Percentiles rank a stretch among this genome's conserved stretches.
Conservation (phyloP, 2,797 vertebrate species). For the Pristis pectinata region DNA sequence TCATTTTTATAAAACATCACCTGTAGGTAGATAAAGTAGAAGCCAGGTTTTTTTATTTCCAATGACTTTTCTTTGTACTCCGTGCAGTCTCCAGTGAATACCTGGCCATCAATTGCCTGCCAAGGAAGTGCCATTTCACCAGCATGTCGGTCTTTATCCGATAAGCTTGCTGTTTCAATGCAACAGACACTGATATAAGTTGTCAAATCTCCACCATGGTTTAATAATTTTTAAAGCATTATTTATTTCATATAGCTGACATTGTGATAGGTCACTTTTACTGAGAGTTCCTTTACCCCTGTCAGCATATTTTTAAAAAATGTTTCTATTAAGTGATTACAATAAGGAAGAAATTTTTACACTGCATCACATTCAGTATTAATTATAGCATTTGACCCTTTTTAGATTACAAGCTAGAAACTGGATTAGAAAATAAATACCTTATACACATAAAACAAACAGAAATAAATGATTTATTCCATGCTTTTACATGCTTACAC, state of each 20-base stretch:
- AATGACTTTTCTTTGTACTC: neutral
- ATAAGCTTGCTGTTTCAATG: neutral
- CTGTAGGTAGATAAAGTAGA: neutral
- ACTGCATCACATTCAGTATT: neutral
- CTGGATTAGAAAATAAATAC: too few species aligned
- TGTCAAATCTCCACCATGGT: neutral
- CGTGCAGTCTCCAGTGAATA: neutral
- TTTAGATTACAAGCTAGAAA: too few species aligned
- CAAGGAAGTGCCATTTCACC: neutral
- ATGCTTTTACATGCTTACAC: too few species aligned
- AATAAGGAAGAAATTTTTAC: neutral
- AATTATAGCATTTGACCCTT: neutral
- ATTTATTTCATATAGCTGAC: too few species aligned
- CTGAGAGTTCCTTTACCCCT: too few species aligned
- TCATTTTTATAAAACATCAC: neutral
- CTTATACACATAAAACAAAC: too few species aligned
- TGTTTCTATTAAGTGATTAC: neutral
- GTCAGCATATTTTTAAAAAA: neutral
- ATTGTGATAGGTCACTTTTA: too few species aligned
- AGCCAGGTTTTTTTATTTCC: neutral
- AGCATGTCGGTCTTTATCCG: too few species aligned
- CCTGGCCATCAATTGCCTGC: neutral
- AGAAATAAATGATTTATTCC: too few species aligned
- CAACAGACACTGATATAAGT: neutral
- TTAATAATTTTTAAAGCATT: neutral